Base-by-base conservation (phyloP, 1,140 invertebrate species). In the Caenorhabditis tropicalis region DNA sequence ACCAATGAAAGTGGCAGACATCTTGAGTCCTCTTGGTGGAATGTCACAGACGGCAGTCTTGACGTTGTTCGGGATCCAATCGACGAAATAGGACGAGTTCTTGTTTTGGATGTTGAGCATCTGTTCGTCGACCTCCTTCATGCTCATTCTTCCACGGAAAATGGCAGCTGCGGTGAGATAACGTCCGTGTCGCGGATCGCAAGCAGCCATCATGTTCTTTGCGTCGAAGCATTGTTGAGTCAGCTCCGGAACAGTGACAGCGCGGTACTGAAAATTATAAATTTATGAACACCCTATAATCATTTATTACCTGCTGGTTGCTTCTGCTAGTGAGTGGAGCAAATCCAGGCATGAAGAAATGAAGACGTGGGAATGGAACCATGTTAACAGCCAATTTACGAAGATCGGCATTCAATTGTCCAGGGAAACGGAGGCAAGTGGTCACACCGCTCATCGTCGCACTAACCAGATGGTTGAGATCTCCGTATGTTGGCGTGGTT, bases 321-420 rank as follows among this genome's bases (percentile, higher is more conserved):
- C 70, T 58, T 81, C 85, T 74, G 58, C 95, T 95, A 19, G 96
- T 97, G 0, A 98, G 46, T 15, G 96, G 96, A 9, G 96, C 96
- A 91, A 97, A 98, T n/a, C 96, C 96, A 46, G 96, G 96, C 94
- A 96, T 96, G 92, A 96, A 98, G 94, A 98, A 98, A 92, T 98
- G 96, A 15, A 98, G 93, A 90, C 96, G 94, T 29, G 96, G 96
- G 89, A 93, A 98, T 81, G 96, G 96, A 58, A 97, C 96, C 96
- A 97, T 97, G 92, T 98, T 97, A 21, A 98, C 96, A 31, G 96
- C 96, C 86, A 98, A 88, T 93, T 98, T 98, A 79, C 96, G 93
- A 48, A 98, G 92, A 93, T 98, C 96, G 56, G 96, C 96, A 87
- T 94, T 93, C 85, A 93, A 86, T 87, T 93, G 92, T 79, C 93